Percentiles rank a stretch among this genome's conserved stretches.
These are phyloP conservation scores for Gymnothorax reevesii DNA, from an alignment of 2,797 vertebrate genomes.

Conservation along the genomic window DNA sequence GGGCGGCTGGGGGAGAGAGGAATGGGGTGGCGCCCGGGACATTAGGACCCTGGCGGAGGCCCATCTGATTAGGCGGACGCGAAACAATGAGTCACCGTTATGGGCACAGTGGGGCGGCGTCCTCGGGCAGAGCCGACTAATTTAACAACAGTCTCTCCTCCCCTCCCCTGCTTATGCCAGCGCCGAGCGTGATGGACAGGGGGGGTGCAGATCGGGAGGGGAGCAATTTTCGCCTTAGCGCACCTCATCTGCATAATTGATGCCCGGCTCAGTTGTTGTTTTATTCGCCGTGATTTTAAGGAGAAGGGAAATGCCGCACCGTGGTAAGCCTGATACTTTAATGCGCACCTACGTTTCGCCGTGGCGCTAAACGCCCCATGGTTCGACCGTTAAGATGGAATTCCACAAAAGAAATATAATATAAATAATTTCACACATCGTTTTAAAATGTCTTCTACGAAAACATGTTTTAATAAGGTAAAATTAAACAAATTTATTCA, in stretches of 20 bases:
- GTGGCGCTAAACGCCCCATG: neutral
- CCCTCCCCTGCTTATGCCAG: neutral
- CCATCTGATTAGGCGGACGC: neutral
- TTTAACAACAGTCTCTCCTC: neutral
- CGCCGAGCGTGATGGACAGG: neutral
- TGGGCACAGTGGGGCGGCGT: neutral
- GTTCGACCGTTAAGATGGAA: neutral
- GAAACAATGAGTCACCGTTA: constrained; percentile 1
- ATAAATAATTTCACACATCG: neutral
- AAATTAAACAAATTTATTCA: neutral
- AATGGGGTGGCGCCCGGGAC: neutral
- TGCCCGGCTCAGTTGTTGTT: neutral
- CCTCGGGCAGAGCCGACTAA: neutral
- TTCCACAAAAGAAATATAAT: neutral
- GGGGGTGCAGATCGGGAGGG: neutral
- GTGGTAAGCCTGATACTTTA: neutral
- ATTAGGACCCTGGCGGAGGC: neutral
- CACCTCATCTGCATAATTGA: constrained; percentile 28
- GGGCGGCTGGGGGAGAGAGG: too few species aligned
- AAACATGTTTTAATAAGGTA: too few species aligned
- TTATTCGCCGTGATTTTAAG: neutral
- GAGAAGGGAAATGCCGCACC: neutral
- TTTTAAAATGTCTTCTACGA: neutral
- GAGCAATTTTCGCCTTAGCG: constrained; percentile 1
- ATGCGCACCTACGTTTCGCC: constrained; percentile 1